phyloP scores from a whole-genome alignment of 2,113 vertebrate genomes.

The Perca schrenkii region DNA sequence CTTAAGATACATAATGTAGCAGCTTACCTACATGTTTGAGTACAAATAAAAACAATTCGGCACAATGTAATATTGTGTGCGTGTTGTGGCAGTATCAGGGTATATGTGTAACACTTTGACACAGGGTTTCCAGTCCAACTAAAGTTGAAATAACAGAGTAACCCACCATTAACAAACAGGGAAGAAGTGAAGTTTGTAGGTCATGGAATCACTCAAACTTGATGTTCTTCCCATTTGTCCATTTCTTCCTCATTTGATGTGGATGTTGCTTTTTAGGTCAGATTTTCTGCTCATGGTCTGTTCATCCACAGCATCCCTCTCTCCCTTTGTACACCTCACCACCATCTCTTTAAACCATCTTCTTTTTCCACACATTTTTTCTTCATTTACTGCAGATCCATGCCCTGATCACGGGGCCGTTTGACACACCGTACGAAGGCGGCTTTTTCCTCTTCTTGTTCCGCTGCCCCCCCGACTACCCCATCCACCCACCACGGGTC shows the following conservation, averaged over 20 bases:
- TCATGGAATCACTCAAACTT: background rate
- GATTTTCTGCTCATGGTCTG: constrained; percentile 5
- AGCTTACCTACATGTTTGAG: background rate
- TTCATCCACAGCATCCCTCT: background rate
- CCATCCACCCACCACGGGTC: constrained; percentile 97
- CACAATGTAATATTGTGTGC: background rate
- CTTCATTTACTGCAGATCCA: constrained; percentile 88
- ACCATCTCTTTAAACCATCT: background rate
- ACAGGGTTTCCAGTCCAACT: background rate
- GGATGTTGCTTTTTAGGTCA: constrained; percentile 4
- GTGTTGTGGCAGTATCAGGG: background rate
- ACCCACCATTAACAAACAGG: background rate
- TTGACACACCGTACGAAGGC: constrained; percentile 98
- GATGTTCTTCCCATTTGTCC: background rate
- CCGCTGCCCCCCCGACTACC: constrained; percentile 98
- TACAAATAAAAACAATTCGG: too few relatives aligned
- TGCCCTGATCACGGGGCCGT: constrained; percentile 97
- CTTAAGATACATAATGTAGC: too few relatives aligned
- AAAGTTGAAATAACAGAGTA: background rate
- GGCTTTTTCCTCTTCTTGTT: constrained; percentile 99
- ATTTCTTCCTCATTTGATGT: background rate
- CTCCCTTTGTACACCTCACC: background rate
- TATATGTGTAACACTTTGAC: background rate
- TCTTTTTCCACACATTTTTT: background rate
- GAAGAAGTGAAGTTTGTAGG: background rate